A percentile compares a stretch with the other conserved stretches of the same genome.
phyloP scores from a whole-genome alignment of 1,140 invertebrate species.

The Drosophila dunni region DNA sequence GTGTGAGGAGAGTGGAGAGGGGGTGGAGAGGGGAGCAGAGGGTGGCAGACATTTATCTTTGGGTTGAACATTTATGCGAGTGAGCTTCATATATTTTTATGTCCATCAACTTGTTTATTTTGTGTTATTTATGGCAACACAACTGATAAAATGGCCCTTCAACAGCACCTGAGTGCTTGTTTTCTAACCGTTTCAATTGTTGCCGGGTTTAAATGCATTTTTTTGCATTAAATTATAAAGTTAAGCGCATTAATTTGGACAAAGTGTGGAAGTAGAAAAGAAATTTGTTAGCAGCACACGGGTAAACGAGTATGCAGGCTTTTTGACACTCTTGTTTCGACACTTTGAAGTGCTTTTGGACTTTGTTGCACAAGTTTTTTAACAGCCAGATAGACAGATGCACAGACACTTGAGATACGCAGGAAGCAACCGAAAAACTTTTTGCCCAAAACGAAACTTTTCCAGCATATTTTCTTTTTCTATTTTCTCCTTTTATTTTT shows the following conservation, averaged over 20 bases:
- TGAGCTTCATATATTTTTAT: constrained; percentile 49
- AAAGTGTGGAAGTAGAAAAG: constrained; percentile 44
- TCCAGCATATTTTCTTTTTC: constrained; percentile 51
- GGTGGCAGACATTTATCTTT: constrained; percentile 24
- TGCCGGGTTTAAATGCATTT: constrained; percentile 52
- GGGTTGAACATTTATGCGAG: constrained; percentile 35
- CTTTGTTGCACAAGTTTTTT: constrained; percentile 45
- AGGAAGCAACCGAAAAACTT: constrained; percentile 40
- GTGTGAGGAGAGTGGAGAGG: constrained; percentile 2
- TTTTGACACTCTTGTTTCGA: constrained; percentile 81
- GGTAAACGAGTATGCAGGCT: constrained; percentile 33
- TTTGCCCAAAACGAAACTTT: constrained; percentile 53
- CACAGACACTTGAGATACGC: constrained; percentile 62
- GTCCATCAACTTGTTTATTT: constrained; percentile 54
- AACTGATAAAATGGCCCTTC: constrained; percentile 61
- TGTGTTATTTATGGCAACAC: constrained; percentile 69
- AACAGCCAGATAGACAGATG: constrained; percentile 39
- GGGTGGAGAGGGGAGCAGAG: not conserved
- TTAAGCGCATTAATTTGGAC: constrained; percentile 58
- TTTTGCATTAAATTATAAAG: constrained; percentile 69
- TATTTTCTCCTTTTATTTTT: constrained; percentile 4
- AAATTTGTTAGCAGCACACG: constrained; percentile 43
- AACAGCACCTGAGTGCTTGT: constrained; percentile 7
- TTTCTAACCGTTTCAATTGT: constrained; percentile 37
- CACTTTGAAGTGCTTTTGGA: constrained; percentile 74